Evolutionary conservation across 2,797 vertebrate genomes (phyloP), one percentile per base, ranked within the genome.

Genomic region (Avahi laniger): DNA sequence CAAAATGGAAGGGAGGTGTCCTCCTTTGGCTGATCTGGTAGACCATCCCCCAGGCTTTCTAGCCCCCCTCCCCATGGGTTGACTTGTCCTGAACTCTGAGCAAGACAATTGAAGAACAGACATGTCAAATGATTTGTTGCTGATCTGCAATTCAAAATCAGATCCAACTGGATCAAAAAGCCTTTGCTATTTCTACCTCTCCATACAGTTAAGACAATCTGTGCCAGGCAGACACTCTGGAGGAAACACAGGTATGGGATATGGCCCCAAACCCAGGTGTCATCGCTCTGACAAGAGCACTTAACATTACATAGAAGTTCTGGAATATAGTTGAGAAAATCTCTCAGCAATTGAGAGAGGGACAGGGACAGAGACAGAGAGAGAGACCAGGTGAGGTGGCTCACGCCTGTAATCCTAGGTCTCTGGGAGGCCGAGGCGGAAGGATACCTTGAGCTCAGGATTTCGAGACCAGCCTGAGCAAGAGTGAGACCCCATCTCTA

Each of bases 91-190:
- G 50, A 59, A 33, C 73, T 79, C 59, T 35, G 14, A 86, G 65
- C 54, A 72, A 97, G 48, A 90, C 93, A 80, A 70, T 75, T 59
- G 20, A 91, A 88, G 15, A 92, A 76, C 38, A 43, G 13, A 91
- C 43, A 93, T 46, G 41, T 91, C 85, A 90, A 93, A 86, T 20
- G 15, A 85, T 67, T 18, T 63, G 7, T 70, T 82, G 69, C 35
- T n/a, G 9, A n/a, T 50, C 41, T 67, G 28, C 30, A 8, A 63
- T 43, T 82, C 50, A 73, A 91, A 92, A 61, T 22, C 20, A 94
- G 10, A 83, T 80, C 61, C 30, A 67, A 38, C 30, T 38, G 15
- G 6, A 67, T 75, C 50, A 69, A 82, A 79, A 94, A 48, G 35
- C 2, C 65, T 81, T 50, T 43, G 2, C 67, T 88, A 6, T 69